phyloP scores from a whole-genome alignment of 2,888 invertebrate genomes.

The Spodoptera exigua region DNA sequence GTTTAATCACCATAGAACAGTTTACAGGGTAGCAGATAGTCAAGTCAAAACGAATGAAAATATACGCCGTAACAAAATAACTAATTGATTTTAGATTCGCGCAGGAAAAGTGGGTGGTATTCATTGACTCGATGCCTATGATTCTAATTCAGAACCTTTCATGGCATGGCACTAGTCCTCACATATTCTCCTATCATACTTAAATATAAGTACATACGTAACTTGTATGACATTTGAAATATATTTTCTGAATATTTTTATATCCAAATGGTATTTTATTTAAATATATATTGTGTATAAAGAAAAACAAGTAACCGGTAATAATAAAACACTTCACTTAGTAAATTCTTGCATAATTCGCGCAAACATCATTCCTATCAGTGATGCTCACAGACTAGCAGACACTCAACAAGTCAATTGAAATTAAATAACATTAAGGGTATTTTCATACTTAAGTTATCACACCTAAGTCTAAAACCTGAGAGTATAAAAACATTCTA shows the following conservation, averaged over 20 bases:
- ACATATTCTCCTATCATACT: slow-evolving; percentile 88
- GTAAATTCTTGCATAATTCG: slow-evolving; percentile 86
- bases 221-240: slow-evolving; percentile 66
- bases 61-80: slow-evolving; percentile 82
- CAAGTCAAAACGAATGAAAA: slow-evolving; percentile 76
- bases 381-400: slow-evolving; percentile 89
- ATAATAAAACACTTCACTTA: slow-evolving; percentile 74
- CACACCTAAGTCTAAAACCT: slow-evolving; percentile 36
- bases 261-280: slow-evolving; percentile 56
- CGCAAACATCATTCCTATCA: slow-evolving; percentile 88
- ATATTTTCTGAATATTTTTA: slow-evolving; percentile 66
- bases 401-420: slow-evolving; percentile 75
- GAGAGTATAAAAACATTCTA: slow-evolving; percentile 35
- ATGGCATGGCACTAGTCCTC: slow-evolving; percentile 89
- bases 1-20: slow-evolving; percentile 86
- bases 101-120: slow-evolving; percentile 89
- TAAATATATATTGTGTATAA: slow-evolving; percentile 60
- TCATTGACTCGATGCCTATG: slow-evolving; percentile 87
- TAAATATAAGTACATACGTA: slow-evolving; percentile 75
- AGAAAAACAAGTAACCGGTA: slow-evolving; percentile 63
- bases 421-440: slow-evolving; percentile 44
- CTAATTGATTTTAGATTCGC: slow-evolving; percentile 79
- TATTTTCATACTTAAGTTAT: slow-evolving; percentile 35
- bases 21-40: slow-evolving; percentile 79
- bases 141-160: slow-evolving; percentile 89